Percentiles rank a stretch among this genome's conserved stretches.
phyloP scores from a whole-genome alignment of 1,140 invertebrate genomes.

The Xylocopa sonorina region DNA sequence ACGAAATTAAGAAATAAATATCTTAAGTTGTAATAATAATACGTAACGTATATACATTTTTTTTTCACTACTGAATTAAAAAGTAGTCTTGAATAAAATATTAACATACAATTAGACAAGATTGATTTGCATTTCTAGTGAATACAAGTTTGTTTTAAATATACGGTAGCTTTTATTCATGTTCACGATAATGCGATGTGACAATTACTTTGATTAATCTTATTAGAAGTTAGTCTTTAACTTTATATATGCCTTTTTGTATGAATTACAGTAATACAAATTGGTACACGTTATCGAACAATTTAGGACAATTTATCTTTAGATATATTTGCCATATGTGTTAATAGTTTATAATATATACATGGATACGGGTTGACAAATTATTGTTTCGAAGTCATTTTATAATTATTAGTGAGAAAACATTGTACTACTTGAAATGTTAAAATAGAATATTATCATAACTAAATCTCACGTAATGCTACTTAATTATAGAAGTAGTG shows the following conservation, averaged over 20 bases:
- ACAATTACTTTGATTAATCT: not conserved
- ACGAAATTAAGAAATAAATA: too few relatives aligned
- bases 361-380: not conserved
- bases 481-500: not conserved
- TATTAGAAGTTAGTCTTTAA: not conserved
- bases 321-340: conserved; percentile 2
- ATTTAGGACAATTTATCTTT: not conserved
- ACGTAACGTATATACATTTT: too few relatives aligned
- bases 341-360: not conserved
- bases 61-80: too few relatives aligned
- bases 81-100: too few relatives aligned
- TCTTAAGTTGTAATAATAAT: too few relatives aligned
- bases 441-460: not conserved
- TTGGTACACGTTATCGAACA: not conserved
- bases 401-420: not conserved
- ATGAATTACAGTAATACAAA: not conserved
- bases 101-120: too few relatives aligned
- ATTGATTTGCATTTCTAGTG: too few relatives aligned
- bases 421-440: not conserved
- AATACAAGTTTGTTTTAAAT: too few relatives aligned
- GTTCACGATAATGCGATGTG: not conserved
- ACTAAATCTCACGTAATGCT: not conserved
- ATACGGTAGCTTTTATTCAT: too few relatives aligned
- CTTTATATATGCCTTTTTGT: too few relatives aligned
- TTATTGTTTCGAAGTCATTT: not conserved